phyloP scores from a whole-genome alignment of 2,113 vertebrate species.

The Tapirus terrestris region DNA sequence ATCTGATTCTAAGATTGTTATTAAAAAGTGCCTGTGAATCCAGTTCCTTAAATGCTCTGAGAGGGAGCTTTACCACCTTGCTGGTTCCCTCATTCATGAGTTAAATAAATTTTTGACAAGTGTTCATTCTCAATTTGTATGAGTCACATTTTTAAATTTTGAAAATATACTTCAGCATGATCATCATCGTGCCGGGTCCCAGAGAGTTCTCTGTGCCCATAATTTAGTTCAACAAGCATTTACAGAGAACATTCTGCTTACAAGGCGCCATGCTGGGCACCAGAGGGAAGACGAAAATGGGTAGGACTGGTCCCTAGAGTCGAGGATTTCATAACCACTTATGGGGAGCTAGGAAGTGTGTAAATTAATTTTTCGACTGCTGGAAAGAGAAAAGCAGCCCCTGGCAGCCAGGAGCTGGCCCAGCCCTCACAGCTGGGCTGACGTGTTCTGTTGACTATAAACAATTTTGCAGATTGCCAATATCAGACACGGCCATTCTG shows the following conservation, averaged over 20 bases:
- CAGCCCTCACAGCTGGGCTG: neutral
- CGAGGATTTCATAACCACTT: neutral
- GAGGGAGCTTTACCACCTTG: neutral
- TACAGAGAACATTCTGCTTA: neutral
- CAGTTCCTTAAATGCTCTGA: neutral
- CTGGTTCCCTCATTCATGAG: neutral
- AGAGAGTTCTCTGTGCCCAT: neutral
- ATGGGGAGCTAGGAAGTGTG: neutral
- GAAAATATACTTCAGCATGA: neutral
- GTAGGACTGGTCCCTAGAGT: neutral
- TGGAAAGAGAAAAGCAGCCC: neutral
- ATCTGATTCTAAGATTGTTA: neutral
- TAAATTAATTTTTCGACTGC: neutral
- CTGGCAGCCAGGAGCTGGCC: neutral
- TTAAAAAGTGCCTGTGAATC: neutral
- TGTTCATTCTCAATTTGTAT: neutral
- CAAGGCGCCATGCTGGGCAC: fast-evolving
- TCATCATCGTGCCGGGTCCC: neutral
- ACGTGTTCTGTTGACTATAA: neutral
- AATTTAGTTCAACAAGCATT: neutral
- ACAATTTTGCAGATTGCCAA: neutral
- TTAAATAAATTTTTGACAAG: neutral
- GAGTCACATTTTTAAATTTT: neutral
- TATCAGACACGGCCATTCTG: neutral
- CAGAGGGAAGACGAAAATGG: neutral